These are phyloP conservation scores for Drosophila dives DNA, from an alignment of 2,888 invertebrate species.

Conservation along the genomic window DNA sequence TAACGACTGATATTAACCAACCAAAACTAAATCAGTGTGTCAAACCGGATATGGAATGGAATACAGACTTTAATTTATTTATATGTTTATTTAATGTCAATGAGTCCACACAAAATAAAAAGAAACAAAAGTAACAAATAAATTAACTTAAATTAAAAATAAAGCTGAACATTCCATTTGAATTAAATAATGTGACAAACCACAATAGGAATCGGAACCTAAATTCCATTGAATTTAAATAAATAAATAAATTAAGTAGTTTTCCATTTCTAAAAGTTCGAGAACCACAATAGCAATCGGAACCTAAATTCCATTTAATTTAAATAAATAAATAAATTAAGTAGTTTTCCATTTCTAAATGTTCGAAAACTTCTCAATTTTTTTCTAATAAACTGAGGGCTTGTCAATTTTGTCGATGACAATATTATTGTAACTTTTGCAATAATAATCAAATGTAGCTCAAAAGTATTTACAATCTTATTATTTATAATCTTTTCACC, in stretches of 20 bases:
- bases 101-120: no score
- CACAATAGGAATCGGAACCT: neutral
- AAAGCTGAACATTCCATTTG: neutral
- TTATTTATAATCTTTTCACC: neutral
- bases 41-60: neutral
- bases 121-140: no score
- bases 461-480: neutral
- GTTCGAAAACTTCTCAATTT: neutral
- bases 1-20: neutral
- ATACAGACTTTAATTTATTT: neutral
- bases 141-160: neutral
- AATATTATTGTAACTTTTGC: neutral
- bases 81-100: neutral
- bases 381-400: neutral
- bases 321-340: neutral
- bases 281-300: neutral
- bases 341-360: constrained; percentile 12
- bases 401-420: neutral
- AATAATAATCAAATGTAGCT: neutral
- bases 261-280: constrained; percentile 9
- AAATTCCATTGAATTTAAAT: neutral
- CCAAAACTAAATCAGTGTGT: neutral
- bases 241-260: neutral
- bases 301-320: neutral
- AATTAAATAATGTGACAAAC: neutral